Conservation (phyloP, 2,113 vertebrate species). For the Melierax canorus region DNA sequence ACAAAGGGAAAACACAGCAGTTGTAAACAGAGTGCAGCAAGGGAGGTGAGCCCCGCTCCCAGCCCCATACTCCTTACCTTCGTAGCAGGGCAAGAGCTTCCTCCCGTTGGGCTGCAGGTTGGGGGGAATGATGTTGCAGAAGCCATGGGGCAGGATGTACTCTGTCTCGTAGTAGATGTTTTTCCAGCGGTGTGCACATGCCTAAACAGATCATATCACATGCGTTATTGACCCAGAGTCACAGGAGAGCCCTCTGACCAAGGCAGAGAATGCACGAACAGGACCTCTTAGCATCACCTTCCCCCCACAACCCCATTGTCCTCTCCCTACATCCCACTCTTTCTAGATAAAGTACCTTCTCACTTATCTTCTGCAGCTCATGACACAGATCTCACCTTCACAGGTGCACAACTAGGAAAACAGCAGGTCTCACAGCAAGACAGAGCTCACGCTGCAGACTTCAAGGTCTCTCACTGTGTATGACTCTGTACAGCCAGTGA, state of each 20-base stretch:
- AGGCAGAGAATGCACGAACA: not conserved
- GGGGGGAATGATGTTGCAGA: slow-evolving; percentile 90
- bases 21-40: not conserved
- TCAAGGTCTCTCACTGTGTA: not conserved
- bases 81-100: slow-evolving; percentile 91
- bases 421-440: not conserved
- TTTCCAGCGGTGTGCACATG: slow-evolving; percentile 98
- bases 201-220: slow-evolving; percentile 70
- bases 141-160: slow-evolving; percentile 91
- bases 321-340: not conserved
- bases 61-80: slow-evolving; percentile 77
- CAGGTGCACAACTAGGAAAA: not conserved
- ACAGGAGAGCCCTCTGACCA: not conserved
- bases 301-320: accelerated
- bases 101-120: slow-evolving; percentile 83
- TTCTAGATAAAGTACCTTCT: not conserved
- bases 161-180: slow-evolving; percentile 93
- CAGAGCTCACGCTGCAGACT: not conserved
- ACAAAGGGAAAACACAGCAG: not conserved
- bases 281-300: not conserved
- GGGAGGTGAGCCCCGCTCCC: not conserved
- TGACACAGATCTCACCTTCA: not conserved
- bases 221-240: not conserved
- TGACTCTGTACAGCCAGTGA: not conserved
- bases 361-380: not conserved